A percentile compares a stretch with the other conserved stretches of the same genome.
phyloP scores from a whole-genome alignment of 2,113 vertebrate species.

The Platichthys flesus region DNA sequence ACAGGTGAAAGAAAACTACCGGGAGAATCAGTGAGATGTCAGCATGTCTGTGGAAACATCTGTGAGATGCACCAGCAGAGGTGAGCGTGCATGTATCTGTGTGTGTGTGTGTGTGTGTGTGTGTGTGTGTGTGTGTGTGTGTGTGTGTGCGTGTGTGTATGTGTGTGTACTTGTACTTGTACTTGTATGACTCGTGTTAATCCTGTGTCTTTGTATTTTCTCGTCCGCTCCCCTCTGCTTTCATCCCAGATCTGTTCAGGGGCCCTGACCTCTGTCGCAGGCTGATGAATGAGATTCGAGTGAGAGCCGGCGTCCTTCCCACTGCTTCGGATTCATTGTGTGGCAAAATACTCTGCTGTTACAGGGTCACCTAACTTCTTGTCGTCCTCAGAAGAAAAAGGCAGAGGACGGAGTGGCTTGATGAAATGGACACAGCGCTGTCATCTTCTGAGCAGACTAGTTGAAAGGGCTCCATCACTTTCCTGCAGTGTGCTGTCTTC shows the following conservation, averaged over 20 bases:
- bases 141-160: no score
- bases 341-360: conserved; percentile 53
- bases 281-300: conserved; percentile 71
- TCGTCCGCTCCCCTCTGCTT: conserved; percentile 8
- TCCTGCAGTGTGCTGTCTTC: neutral
- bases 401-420: neutral
- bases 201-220: neutral
- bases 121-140: neutral
- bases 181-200: neutral
- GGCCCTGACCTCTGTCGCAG: conserved; percentile 61
- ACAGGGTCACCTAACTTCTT: conserved; percentile 70
- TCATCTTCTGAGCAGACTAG: conserved; percentile 45
- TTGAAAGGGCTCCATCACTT: conserved; percentile 27
- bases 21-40: neutral
- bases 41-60: neutral
- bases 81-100: neutral
- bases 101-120: neutral
- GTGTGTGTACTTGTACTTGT: neutral
- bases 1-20: neutral
- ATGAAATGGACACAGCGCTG: conserved; percentile 55
- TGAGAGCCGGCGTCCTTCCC: conserved; percentile 42
- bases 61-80: neutral
- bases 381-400: conserved; percentile 51
- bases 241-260: conserved; percentile 1
- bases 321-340: conserved; percentile 54